Evolutionary conservation across 2,797 vertebrate species (phyloP), one percentile per base, ranked within the genome.

Genomic region (Chelonia mydas): DNA sequence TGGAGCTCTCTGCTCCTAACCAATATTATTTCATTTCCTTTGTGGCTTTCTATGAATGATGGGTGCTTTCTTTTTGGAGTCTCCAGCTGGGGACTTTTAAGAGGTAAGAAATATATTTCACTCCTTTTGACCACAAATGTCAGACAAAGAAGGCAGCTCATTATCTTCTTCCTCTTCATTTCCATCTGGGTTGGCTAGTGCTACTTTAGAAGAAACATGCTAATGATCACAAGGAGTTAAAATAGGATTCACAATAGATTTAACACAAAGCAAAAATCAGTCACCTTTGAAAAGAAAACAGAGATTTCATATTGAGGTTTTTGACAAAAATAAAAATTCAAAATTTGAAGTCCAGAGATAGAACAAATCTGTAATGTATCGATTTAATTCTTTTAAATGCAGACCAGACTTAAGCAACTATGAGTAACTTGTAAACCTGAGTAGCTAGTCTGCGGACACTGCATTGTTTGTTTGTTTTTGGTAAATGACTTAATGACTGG

Each of bases 401-500:
- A 28, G 50, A 85, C 37, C 80, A 5, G 37, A 57, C 33, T 25
- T 82, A 59, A 59, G 31, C 28, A 82, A 31, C 41, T 50, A 17
- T 41, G 72, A 81, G 0, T 28, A 12, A 93, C 12, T 37, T 51
- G n/a, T 5, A 27, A 2, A 59, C 33, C 3, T 84, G 45, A 89
- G 50, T 0, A 0, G 15, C 74, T 37, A 37, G 50, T n/a, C 0
- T 0, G 51, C 57, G 94, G 28, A 49, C 16, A 31, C 0, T 53
- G 28, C 25, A 15, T 28, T 84, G 50, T 74, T 13, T 25, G 2
- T 47, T 68, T 86, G 49, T 65, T 50, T 77, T 77, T 91, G 33
- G 23, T 49, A 87, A 83, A 83, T n/a, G 59, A 9, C 31, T 86
- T 0, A 0, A 33, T 37, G 33, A 37, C 0, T 1, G 50, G 17